These are phyloP conservation scores for Aphelinus certus DNA, from an alignment of 1,140 invertebrate species.

Conservation along the genomic window DNA sequence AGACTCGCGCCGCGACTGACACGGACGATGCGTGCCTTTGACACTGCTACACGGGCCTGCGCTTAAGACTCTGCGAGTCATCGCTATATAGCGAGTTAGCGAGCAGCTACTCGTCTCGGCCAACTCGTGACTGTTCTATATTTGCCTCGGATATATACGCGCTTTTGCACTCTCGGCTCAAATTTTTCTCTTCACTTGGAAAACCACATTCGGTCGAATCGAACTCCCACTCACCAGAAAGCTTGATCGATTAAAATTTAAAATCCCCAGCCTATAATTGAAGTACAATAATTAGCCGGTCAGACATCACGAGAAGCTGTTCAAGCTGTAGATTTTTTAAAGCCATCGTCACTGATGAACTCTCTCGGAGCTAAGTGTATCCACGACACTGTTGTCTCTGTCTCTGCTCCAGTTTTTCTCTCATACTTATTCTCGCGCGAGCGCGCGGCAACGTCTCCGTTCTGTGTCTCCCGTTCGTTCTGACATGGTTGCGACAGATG, in stretches of 20 bases:
- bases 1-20: slow-evolving; percentile 41
- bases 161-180: not conserved
- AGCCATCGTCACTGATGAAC: too few species aligned
- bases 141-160: slow-evolving; percentile 1
- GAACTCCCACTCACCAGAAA: too few species aligned
- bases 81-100: not conserved
- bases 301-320: too few species aligned
- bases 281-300: too few species aligned
- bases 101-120: slow-evolving; percentile 1
- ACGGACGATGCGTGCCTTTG: slow-evolving; percentile 10
- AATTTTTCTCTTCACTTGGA: slow-evolving; percentile 1
- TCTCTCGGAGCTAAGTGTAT: too few species aligned
- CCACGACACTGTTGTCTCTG: not conserved
- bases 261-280: too few species aligned
- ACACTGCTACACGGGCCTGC: slow-evolving; percentile 57
- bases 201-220: not conserved
- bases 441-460: not conserved
- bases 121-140: slow-evolving; percentile 9
- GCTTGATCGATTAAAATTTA: too few species aligned
- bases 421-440: not conserved
- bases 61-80: slow-evolving; percentile 46
- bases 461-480: slow-evolving; percentile 1
- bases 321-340: too few species aligned
- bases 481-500: slow-evolving; percentile 41
- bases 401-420: slow-evolving; percentile 14